phyloP scores from a whole-genome alignment of 92 coral and sea anemone genomes.

The Zoanthus sociatus region DNA sequence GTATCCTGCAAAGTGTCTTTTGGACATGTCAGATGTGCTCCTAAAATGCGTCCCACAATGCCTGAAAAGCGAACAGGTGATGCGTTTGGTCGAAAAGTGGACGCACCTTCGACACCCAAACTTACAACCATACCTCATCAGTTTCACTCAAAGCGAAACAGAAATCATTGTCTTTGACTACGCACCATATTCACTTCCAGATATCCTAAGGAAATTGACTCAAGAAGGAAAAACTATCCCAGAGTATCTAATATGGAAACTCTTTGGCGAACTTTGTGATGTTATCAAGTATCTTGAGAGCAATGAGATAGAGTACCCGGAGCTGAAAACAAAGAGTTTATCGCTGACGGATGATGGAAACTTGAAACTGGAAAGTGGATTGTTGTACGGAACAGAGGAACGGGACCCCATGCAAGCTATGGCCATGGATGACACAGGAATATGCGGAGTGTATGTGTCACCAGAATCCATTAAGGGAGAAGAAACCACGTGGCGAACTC shows the following conservation, averaged over 20 bases:
- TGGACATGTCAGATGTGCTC: conserved; percentile 91
- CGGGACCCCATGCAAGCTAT: conserved; percentile 77
- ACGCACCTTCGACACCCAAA: conserved; percentile 77
- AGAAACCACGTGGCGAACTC: conserved; percentile 70
- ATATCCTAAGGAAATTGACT: conserved; percentile 69
- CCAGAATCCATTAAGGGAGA: conserved; percentile 93
- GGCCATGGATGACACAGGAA: conserved; percentile 76
- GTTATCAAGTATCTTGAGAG: conserved; percentile 83
- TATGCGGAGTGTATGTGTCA: conserved; percentile 83
- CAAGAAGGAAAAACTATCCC: conserved; percentile 73
- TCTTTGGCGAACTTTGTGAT: conserved; percentile 81
- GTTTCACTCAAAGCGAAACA: conserved; percentile 81
- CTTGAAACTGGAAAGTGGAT: conserved; percentile 88
- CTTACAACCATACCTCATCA: conserved; percentile 72
- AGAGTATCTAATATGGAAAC: conserved; percentile 91
- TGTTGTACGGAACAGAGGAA: conserved; percentile 71
- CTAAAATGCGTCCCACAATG: conserved; percentile 86
- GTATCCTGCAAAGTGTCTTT: conserved; percentile 96
- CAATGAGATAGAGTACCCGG: conserved; percentile 75
- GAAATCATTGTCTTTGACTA: conserved; percentile 90
- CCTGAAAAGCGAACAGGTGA: conserved; percentile 73
- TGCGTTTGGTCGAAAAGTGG: conserved; percentile 83
- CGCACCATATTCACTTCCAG: conserved; percentile 83
- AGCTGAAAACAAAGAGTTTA: conserved; percentile 78
- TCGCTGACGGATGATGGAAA: conserved; percentile 89